phyloP scores from a whole-genome alignment of 1,140 invertebrate species.

The Mercenaria mercenaria region DNA sequence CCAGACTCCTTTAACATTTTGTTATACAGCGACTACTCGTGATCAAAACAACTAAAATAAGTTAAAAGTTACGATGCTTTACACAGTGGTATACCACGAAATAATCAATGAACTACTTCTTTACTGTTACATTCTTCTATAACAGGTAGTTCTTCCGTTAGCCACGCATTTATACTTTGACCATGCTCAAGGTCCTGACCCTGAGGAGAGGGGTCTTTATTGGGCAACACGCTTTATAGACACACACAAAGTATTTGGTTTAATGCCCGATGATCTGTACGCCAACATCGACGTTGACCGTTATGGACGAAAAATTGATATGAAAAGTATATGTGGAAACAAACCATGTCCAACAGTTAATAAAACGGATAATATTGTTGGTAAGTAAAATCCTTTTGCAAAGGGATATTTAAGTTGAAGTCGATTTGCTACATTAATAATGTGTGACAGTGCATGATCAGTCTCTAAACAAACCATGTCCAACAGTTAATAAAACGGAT shows the following conservation, averaged over 20 bases:
- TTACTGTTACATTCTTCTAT: too few species aligned
- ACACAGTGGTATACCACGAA: too few species aligned
- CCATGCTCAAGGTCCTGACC: conserved; percentile 83
- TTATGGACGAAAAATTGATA: conserved; percentile 57
- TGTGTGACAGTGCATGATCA: too few species aligned
- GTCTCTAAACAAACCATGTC: neutral
- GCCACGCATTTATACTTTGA: conserved; percentile 84
- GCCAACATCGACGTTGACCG: conserved; percentile 75
- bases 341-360: conserved; percentile 9
- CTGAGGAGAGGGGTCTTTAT: too few species aligned
- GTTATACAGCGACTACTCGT: too few species aligned
- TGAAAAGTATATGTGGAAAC: conserved; percentile 34
- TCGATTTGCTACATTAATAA: too few species aligned
- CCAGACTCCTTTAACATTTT: too few species aligned
- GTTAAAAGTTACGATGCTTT: too few species aligned
- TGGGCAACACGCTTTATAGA: conserved; percentile 79
- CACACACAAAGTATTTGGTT: conserved; percentile 77
- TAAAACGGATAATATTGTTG: conserved; percentile 30
- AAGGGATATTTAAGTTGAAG: too few species aligned
- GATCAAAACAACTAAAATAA: too few species aligned
- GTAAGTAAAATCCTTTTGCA: too few species aligned
- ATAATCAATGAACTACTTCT: too few species aligned
- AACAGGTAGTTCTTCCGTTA: conserved; percentile 80
- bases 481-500: neutral
- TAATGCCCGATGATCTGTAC: conserved; percentile 79